A percentile compares a stretch with the other conserved stretches of the same genome.
These are phyloP conservation scores for Helicolenus hilgendorfi DNA, from an alignment of 2,797 vertebrate species.

Conservation along the genomic window DNA sequence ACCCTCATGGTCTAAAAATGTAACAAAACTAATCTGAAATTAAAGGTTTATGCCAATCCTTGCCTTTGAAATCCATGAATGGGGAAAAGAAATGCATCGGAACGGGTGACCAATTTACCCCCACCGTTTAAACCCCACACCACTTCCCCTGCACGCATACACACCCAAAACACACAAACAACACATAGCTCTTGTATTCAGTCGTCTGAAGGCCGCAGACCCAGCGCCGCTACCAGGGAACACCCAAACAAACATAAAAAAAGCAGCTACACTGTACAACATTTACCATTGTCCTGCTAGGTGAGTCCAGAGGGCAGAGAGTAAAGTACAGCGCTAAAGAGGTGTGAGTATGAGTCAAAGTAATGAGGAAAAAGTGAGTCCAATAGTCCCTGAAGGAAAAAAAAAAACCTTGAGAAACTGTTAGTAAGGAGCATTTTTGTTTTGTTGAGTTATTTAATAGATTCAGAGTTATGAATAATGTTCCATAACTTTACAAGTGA, in stretches of 20 bases:
- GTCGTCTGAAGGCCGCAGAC: constrained; percentile 65
- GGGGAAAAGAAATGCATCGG: constrained; percentile 16
- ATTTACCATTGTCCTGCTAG: constrained; percentile 24
- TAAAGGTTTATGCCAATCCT: constrained; percentile 33
- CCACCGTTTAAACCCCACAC: constrained; percentile 45
- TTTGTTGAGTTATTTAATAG: neutral
- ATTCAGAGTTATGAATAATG: neutral
- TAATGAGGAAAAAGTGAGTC: constrained; percentile 3
- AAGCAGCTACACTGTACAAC: constrained; percentile 20
- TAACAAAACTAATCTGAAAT: constrained; percentile 16
- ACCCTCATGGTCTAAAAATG: constrained; percentile 26
- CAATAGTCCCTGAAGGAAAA: neutral
- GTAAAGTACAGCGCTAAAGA: neutral
- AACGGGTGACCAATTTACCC: constrained; percentile 26
- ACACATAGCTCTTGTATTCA: constrained; percentile 61
- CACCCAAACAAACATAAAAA: constrained; percentile 65
- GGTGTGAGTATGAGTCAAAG: neutral
- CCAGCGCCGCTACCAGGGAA: constrained; percentile 70
- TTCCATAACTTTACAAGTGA: neutral
- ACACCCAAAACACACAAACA: constrained; percentile 74
- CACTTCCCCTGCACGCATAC: constrained; percentile 58
- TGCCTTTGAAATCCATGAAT: constrained; percentile 61
- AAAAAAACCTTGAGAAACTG: neutral
- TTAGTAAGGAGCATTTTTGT: neutral
- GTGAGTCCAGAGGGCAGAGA: constrained; percentile 35